Base-by-base conservation (phyloP, 2,888 invertebrate genomes). In the Tenodera sinensis region DNA sequence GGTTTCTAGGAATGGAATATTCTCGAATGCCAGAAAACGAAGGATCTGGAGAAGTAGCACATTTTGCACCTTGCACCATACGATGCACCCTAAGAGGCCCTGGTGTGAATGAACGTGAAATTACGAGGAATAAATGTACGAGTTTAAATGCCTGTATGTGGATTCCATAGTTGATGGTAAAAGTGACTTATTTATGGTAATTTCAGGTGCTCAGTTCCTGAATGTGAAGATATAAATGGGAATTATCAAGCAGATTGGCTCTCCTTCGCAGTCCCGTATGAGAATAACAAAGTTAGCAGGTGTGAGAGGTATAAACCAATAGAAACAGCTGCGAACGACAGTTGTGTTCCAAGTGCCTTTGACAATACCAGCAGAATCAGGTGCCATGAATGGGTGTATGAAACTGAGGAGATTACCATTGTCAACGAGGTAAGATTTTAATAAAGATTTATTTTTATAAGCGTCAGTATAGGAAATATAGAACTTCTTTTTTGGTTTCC, bases 381-480 rank as follows among this genome's bases (percentile, higher is more conserved):
- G 0, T 96, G 96, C 91, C 93, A 94, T 25, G 92, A 93, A n/a
- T 93, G 95, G 90, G 92, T 96, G 30, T 96, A 95, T 92, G 95
- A 95, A 91, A 93, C 95, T 20, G 92, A 92, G 91, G 94, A 95
- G 92, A 93, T 94, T 88, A 96, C 96, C 87, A 95, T 96, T 91
- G 94, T 94, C 0, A 96, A 95, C 91, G 96, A 96, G 94, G 96
- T 96, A 91, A 94, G 94, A 84, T 14, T 20, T 30, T 81, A n/a
- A 42, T 12, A 42, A 42, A 42, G 42, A 1, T 12, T 42, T 12
- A 9, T 42, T 12, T 42, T 42, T 42, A 1, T 42, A 42, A 42
- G 42, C 42, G 1, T 12, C 12, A 34, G 8, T 20, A 82, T 14
- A n/a, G 82, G 82, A 25, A 82, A 7, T n/a, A 82, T n/a, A n/a